Evolutionary conservation across 2,113 vertebrate genomes (phyloP).

Genomic region (Esox niger): DNA sequence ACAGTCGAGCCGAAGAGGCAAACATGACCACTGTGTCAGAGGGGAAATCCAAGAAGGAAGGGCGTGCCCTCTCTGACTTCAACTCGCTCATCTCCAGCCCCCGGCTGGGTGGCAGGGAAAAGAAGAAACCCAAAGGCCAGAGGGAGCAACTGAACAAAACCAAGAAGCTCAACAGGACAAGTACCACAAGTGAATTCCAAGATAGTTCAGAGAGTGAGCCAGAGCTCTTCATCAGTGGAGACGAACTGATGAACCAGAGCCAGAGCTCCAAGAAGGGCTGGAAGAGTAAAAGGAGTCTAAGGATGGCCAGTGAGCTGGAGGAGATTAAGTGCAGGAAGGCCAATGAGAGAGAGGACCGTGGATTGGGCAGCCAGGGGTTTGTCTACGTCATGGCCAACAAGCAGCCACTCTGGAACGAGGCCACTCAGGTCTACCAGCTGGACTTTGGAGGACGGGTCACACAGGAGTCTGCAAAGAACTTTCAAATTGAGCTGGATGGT

Average conservation of each 20-base stretch:
- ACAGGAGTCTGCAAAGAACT: conserved; percentile 98
- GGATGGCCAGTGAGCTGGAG: conserved; percentile 88
- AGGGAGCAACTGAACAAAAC: conserved; percentile 89
- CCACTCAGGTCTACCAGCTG: conserved; percentile 97
- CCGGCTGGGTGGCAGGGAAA: conserved; percentile 88
- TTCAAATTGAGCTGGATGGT: conserved; percentile 98
- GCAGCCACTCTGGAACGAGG: conserved; percentile 96
- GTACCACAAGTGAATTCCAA: conserved; percentile 93
- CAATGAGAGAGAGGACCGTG: conserved; percentile 91
- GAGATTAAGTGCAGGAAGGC: conserved; percentile 94
- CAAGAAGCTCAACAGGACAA: conserved; percentile 93
- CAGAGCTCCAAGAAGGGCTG: conserved; percentile 96
- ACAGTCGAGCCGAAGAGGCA: conserved; percentile 89
- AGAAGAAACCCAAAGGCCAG: conserved; percentile 94
- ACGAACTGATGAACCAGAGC: conserved; percentile 98
- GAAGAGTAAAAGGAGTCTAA: conserved; percentile 92
- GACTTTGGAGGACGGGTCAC: conserved; percentile 97
- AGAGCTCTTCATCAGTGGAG: conserved; percentile 93
- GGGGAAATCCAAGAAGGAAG: conserved; percentile 92
- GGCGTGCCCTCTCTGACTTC: conserved; percentile 87
- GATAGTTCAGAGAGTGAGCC: conserved; percentile 98
- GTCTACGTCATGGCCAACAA: conserved; percentile 99
- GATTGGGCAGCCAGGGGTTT: conserved; percentile 94
- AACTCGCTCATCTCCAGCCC: conserved; percentile 95
- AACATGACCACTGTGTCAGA: conserved; percentile 86